A percentile compares a stretch with the other conserved stretches of the same genome.
phyloP scores from a whole-genome alignment of 2,797 vertebrate genomes.

The Coilia nasus region DNA sequence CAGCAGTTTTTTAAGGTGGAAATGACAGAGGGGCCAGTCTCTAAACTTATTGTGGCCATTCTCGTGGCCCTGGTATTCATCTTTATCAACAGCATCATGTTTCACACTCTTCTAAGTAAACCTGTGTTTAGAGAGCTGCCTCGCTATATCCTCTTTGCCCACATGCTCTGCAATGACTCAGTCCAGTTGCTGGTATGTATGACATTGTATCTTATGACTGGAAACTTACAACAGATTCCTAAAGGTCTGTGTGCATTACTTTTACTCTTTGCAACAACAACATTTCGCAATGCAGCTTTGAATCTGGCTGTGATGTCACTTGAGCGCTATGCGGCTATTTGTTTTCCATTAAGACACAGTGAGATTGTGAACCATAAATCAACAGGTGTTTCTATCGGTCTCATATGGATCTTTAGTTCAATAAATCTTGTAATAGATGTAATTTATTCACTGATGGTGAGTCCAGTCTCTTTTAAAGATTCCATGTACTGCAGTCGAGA shows the following conservation, averaged over 20 bases:
- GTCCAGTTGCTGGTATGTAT: constrained; percentile 45
- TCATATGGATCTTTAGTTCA: constrained; percentile 56
- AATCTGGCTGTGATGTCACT: constrained; percentile 71
- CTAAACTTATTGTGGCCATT: constrained; percentile 41
- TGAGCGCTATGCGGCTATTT: constrained; percentile 71
- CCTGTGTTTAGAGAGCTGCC: constrained; percentile 56
- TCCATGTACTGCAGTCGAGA: constrained; percentile 28
- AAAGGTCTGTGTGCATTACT: constrained; percentile 55
- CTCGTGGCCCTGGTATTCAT: constrained; percentile 50
- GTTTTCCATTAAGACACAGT: constrained; percentile 65
- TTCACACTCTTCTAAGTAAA: constrained; percentile 62
- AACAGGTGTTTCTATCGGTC: constrained; percentile 46
- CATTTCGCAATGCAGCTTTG: constrained; percentile 55
- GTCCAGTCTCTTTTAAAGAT: constrained; percentile 6
- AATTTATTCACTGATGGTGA: constrained; percentile 36
- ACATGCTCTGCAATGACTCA: constrained; percentile 62
- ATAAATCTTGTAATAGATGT: constrained; percentile 42
- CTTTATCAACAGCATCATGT: constrained; percentile 59
- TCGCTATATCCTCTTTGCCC: constrained; percentile 63
- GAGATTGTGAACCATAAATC: constrained; percentile 59
- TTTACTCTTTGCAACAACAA: constrained; percentile 11
- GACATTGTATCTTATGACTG: constrained; percentile 43
- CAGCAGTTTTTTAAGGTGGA: not conserved
- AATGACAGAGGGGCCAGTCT: constrained; percentile 7
- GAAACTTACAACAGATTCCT: constrained; percentile 22